phyloP scores from a whole-genome alignment of 1,140 invertebrate species.

The Gryon sp. region DNA sequence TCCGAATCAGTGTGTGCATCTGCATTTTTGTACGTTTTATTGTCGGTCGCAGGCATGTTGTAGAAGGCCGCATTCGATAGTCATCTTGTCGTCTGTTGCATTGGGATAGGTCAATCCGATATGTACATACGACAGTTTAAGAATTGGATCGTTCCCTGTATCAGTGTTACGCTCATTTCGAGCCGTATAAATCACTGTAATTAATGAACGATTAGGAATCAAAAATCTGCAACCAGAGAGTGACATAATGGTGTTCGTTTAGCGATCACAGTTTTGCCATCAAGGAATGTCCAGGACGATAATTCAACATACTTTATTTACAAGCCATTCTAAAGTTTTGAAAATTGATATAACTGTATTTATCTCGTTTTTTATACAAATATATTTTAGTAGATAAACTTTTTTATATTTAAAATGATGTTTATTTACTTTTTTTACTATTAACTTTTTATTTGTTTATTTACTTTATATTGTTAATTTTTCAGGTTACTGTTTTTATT shows the following conservation, averaged over 20 bases:
- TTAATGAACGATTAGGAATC: slow-evolving; percentile 54
- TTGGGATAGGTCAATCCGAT: slow-evolving; percentile 63
- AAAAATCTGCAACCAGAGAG: slow-evolving; percentile 28
- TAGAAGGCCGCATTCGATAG: slow-evolving; percentile 56
- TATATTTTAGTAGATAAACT: no score
- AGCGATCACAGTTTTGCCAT: not conserved
- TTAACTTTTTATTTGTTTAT: no score
- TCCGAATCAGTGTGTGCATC: slow-evolving; percentile 49
- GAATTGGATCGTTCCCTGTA: slow-evolving; percentile 54
- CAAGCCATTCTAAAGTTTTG: no score
- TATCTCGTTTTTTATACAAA: no score
- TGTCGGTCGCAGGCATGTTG: slow-evolving; percentile 56
- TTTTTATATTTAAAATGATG: no score
- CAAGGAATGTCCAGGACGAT: slow-evolving; percentile 20
- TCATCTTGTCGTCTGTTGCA: slow-evolving; percentile 59
- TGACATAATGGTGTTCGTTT: slow-evolving; percentile 53
- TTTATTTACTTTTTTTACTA: no score
- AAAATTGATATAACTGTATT: no score
- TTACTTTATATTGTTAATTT: no score
- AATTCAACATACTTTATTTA: slow-evolving; percentile 22
- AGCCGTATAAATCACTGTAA: slow-evolving; percentile 52
- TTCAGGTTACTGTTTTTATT: no score
- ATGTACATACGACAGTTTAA: slow-evolving; percentile 46
- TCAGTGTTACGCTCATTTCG: slow-evolving; percentile 35
- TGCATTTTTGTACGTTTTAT: slow-evolving; percentile 51